These are phyloP conservation scores for Agrypnia vestita DNA, from an alignment of 1,140 invertebrate genomes.

Conservation along the genomic window DNA sequence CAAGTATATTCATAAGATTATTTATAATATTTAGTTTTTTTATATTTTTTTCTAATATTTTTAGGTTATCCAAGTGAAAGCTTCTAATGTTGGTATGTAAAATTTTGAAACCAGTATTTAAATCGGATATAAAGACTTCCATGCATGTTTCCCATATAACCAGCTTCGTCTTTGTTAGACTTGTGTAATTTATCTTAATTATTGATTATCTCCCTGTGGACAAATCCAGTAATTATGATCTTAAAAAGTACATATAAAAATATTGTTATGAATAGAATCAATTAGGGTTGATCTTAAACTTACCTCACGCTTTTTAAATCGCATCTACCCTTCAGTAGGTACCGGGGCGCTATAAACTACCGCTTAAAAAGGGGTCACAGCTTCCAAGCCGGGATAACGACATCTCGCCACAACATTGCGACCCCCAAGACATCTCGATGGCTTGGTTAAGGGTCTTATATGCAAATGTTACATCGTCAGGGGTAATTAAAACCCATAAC, in stretches of 20 bases:
- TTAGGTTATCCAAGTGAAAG: background rate
- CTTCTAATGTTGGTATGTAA: too few species aligned
- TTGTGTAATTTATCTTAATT: too few species aligned
- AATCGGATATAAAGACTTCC: too few species aligned
- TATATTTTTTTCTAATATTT: background rate
- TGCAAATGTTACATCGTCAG: conserved; percentile 53
- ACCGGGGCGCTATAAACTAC: background rate
- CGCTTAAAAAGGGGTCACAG: conserved; percentile 16
- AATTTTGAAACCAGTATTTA: too few species aligned
- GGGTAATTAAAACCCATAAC: conserved; percentile 55
- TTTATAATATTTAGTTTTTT: background rate
- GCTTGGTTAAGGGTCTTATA: conserved; percentile 51
- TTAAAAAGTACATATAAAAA: too few species aligned
- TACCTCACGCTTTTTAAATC: background rate
- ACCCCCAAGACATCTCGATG: conserved; percentile 1
- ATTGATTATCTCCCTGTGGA: too few species aligned
- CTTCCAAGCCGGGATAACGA: background rate
- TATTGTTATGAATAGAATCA: background rate
- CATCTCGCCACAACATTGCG: background rate
- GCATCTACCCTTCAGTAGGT: background rate
- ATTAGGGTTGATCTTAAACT: too few species aligned
- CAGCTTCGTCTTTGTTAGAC: too few species aligned
- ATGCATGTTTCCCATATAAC: too few species aligned
- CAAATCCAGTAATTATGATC: too few species aligned
- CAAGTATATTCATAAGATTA: too few species aligned